Base-by-base conservation (phyloP, 1,140 invertebrate species). In the Ganaspis sp. region DNA sequence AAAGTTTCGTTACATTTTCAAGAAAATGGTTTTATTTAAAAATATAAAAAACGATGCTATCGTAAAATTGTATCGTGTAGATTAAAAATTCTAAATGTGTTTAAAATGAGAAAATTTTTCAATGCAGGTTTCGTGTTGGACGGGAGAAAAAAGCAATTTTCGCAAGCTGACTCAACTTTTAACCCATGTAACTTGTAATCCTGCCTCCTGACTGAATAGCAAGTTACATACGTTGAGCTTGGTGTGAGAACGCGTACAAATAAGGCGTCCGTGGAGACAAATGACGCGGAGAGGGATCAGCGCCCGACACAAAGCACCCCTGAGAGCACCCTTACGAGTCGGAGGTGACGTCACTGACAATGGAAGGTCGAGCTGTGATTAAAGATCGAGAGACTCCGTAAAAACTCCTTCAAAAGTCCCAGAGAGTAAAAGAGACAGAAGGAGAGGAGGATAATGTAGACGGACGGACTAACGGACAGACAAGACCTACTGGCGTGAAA, bases 321-420 rank as follows among this genome's bases (percentile, higher is more conserved):
- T 74, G 34, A 74, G 75, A 83, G 84, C 83, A 86, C 86, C 87
- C 87, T 86, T 84, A 77, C 75, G 79, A 84, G 81, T 87, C 83
- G 78, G 85, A 90, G 87, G 88, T 89, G 88, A 89, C 88, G 89
- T 90, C 87, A 89, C 82, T 83, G 88, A 89, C 89, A 90, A 90
- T 89, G 87, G 87, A 88, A 90, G 89, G 89, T 90, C 89, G 89
- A 89, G 88, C 85, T 85, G 89, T 90, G 88, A 90, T 90, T 90
- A 90, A 90, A 90, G 89, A 90, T 90, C 88, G 87, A 87, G 88
- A 87, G 87, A 86, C 85, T 88, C 79, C 85, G 87, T 84, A 89
- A 90, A 90, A 90, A 89, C 85, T 87, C 84, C 85, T 88, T 86
- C 76, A 89, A 90, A 87, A 90, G 85, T 88, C 82, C 82, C 79